A percentile compares a stretch with the other conserved stretches of the same genome.
phyloP scores from a whole-genome alignment of 2,113 vertebrate species.

The Meles meles region DNA sequence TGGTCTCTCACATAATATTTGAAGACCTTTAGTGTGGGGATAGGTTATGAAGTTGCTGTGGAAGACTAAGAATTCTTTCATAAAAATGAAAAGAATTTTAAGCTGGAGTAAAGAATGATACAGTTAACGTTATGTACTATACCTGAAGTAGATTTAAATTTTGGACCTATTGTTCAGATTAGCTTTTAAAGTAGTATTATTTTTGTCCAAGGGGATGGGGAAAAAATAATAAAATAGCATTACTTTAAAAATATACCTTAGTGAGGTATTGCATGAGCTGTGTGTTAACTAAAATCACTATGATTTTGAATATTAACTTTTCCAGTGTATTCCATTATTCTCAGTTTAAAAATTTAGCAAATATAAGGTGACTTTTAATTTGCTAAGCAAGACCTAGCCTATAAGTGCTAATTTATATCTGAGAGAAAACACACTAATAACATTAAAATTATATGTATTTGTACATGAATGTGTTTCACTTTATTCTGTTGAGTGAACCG shows the following conservation, averaged over 20 bases:
- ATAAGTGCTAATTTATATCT: conserved; percentile 40
- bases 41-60: neutral
- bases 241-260: neutral
- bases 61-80: conserved; percentile 32
- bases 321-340: neutral
- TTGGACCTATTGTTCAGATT: neutral
- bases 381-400: neutral
- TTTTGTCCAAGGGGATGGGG: neutral
- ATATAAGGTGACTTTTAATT: conserved; percentile 33
- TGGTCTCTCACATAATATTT: neutral
- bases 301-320: conserved; percentile 35
- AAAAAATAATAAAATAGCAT: neutral
- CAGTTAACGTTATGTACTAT: neutral
- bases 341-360: conserved; percentile 28
- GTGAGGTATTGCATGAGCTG: neutral
- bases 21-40: neutral
- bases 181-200: neutral
- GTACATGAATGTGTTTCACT: neutral
- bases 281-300: neutral
- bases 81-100: neutral
- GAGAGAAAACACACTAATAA: neutral
- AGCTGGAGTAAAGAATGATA: neutral
- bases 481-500: neutral
- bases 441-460: neutral
- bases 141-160: conserved; percentile 31